A percentile compares a stretch with the other conserved stretches of the same genome.
Evolutionary conservation across 2,113 vertebrate species (phyloP).

Genomic region (Terrapene triunguis): DNA sequence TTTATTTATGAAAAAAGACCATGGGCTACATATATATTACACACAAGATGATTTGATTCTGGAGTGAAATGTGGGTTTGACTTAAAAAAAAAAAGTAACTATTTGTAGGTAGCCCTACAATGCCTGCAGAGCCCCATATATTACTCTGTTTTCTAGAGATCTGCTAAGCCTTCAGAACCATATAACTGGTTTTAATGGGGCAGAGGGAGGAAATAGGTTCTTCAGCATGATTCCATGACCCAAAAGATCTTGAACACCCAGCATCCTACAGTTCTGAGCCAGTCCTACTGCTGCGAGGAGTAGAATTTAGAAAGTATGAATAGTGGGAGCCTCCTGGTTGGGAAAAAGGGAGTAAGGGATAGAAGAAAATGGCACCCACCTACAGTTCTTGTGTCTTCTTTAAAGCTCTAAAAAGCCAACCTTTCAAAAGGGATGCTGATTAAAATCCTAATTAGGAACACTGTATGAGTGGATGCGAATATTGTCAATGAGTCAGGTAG

Average conservation of each 20-base stretch:
- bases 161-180: not conserved
- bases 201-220: not conserved
- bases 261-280: rapidly evolving
- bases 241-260: not conserved
- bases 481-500: not conserved
- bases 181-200: not conserved
- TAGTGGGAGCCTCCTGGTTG: not conserved
- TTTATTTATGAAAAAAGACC: not conserved
- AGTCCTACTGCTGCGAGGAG: rapidly evolving
- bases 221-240: not conserved
- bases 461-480: not conserved
- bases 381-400: not conserved
- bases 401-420: not conserved
- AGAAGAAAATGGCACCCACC: not conserved
- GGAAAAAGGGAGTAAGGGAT: not conserved
- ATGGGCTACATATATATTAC: rapidly evolving
- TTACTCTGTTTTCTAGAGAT: not conserved
- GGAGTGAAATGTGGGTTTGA: not conserved
- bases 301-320: not conserved
- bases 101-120: not conserved
- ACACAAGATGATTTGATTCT: not conserved
- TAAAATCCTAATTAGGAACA: not conserved
- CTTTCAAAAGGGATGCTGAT: not conserved
- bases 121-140: not conserved
- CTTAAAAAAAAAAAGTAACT: not conserved